Percentiles rank a stretch among this genome's conserved stretches.
Conservation (phyloP, 2,888 invertebrate genomes). For the Rhogogaster chlorosoma region DNA sequence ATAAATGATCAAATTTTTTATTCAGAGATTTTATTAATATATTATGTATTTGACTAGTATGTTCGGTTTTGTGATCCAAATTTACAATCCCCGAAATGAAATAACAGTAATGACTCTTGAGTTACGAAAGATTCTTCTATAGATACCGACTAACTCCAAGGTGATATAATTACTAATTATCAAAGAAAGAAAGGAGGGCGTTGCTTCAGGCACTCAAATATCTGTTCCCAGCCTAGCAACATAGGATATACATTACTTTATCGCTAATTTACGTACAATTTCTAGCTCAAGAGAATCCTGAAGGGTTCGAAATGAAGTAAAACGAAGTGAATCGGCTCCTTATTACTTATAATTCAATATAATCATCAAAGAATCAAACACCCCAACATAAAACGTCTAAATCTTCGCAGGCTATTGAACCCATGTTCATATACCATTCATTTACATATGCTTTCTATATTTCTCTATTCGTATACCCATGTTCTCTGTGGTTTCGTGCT, state of each 20-base stretch:
- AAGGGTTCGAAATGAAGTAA: too few relatives aligned
- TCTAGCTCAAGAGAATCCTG: neutral
- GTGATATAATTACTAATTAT: neutral
- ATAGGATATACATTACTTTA: neutral
- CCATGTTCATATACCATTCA: neutral
- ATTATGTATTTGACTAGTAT: too few relatives aligned
- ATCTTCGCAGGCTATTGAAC: neutral
- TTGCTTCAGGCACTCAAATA: neutral
- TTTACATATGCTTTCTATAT: neutral
- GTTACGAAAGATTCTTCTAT: neutral
- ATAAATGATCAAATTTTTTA: too few relatives aligned
- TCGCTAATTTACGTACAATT: neutral
- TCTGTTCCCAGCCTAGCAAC: neutral
- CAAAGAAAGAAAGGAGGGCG: neutral
- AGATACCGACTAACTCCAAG: neutral
- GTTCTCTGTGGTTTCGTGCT: neutral
- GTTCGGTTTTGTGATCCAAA: neutral
- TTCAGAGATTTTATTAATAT: too few relatives aligned
- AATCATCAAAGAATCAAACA: neutral
- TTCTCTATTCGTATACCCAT: neutral
- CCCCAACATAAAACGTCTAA: neutral
- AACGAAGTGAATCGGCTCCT: neutral
- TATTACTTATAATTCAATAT: neutral
- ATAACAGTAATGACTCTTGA: neutral
- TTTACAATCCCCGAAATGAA: neutral